Conservation (phyloP, 2,797 vertebrate species). For the Mormyrus proboscirostris region DNA sequence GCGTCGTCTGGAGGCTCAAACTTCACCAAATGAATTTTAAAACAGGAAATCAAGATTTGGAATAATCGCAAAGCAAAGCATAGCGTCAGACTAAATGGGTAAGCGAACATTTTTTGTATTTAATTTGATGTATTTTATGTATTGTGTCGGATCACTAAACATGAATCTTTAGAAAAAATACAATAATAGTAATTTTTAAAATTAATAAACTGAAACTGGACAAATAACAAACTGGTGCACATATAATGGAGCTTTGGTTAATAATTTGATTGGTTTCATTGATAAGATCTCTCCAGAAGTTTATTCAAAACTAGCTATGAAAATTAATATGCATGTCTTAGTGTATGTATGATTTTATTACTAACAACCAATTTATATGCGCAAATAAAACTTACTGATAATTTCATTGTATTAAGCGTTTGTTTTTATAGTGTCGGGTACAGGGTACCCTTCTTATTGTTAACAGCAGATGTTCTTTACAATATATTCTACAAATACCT, state of each 20-base stretch:
- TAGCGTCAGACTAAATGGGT: not conserved
- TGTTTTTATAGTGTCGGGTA: not conserved
- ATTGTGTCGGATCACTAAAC: not conserved
- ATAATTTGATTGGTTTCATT: not conserved
- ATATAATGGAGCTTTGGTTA: not conserved
- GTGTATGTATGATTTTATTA: not conserved
- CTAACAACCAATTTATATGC: not conserved
- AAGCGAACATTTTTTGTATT: not conserved
- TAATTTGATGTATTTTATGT: not conserved
- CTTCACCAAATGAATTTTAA: conserved; percentile 39
- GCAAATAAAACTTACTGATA: not conserved
- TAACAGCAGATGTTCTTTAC: not conserved
- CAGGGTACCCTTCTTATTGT: not conserved
- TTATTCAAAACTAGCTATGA: not conserved
- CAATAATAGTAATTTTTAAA: not conserved
- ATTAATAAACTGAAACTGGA: not conserved
- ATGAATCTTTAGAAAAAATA: not conserved
- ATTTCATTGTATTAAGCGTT: not conserved
- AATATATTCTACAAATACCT: not conserved
- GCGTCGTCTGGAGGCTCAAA: conserved; percentile 41
- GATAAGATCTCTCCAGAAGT: not conserved
- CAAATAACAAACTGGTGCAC: not conserved
- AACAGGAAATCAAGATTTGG: not conserved
- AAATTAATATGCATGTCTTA: not conserved
- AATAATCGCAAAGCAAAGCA: no score